A percentile compares a stretch with the other conserved stretches of the same genome.
phyloP scores from a whole-genome alignment of 2,113 vertebrate species.

The Lophura nycthemera region DNA sequence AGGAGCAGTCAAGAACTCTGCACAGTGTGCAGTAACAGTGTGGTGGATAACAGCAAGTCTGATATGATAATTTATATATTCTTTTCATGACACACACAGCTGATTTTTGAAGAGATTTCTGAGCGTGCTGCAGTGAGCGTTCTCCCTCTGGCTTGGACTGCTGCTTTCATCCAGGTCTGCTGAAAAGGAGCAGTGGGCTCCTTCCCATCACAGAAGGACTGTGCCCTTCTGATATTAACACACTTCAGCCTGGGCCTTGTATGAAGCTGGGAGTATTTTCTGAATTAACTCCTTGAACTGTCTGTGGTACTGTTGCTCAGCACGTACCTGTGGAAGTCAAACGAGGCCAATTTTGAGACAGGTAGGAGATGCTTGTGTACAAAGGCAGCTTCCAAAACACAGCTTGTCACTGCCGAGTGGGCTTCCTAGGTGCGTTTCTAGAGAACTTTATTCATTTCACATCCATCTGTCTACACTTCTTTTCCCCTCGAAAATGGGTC shows the following conservation, averaged over 20 bases:
- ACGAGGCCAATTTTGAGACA: neutral
- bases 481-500: neutral
- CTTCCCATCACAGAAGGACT: accelerated
- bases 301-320: neutral
- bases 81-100: neutral
- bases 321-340: accelerated
- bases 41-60: neutral
- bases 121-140: neutral
- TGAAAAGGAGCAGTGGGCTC: accelerated
- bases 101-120: neutral
- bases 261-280: neutral
- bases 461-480: neutral
- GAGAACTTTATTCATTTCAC: neutral
- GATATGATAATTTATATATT: neutral
- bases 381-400: neutral
- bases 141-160: neutral
- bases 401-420: neutral
- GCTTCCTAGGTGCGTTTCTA: neutral
- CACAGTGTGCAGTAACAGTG: constrained; percentile 11
- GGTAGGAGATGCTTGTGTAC: neutral
- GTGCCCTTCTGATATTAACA: accelerated
- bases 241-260: neutral
- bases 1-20: constrained; percentile 33
- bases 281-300: neutral
- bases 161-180: neutral